Conservation (phyloP, 2,888 invertebrate species). For the Serripes groenlandicus region DNA sequence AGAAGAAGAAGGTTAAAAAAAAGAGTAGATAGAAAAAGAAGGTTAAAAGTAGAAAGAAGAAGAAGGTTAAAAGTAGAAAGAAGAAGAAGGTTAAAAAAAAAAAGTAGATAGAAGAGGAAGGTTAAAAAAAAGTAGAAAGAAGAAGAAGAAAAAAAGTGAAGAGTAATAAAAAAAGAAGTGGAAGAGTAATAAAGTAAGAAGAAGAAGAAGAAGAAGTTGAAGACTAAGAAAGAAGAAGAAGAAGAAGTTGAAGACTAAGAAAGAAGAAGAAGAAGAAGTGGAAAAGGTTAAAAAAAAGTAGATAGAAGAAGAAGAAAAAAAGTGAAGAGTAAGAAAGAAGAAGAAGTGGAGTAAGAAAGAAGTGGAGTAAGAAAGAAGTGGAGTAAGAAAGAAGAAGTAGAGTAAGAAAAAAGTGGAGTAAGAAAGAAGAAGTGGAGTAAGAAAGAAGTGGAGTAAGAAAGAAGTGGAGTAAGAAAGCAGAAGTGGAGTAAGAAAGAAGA, state of each 20-base stretch:
- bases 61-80: no score
- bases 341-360: neutral
- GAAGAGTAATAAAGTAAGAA: neutral
- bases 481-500: neutral
- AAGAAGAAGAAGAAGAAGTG: conserved; percentile 18
- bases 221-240: no score
- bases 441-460: neutral
- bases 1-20: no score
- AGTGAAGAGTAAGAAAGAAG: neutral
- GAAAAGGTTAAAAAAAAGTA: neutral
- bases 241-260: no score
- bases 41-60: no score
- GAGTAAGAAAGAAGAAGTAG: neutral
- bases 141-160: no score
- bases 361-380: neutral
- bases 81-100: no score
- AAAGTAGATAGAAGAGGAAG: no score
- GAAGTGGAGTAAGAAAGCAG: neutral
- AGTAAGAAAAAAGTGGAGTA: neutral
- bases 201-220: neutral
- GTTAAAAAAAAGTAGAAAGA: no score
- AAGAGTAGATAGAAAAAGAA: no score
- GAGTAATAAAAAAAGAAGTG: no score
- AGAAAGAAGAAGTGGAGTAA: neutral
- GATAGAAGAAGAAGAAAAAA: neutral